These are phyloP conservation scores for Eidolon helvum DNA, from an alignment of 2,113 vertebrate species.

Conservation along the genomic window DNA sequence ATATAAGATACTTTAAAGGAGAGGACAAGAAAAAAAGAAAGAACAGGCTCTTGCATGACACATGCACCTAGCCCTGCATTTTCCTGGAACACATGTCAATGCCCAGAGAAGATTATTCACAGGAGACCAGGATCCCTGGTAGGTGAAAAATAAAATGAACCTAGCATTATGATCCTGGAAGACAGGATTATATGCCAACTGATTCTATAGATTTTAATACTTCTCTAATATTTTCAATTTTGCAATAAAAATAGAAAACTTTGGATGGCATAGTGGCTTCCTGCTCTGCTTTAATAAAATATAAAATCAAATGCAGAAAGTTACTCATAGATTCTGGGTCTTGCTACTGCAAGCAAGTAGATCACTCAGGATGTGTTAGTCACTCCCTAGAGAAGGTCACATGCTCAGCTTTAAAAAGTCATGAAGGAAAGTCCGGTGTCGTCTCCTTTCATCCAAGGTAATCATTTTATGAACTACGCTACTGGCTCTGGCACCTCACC, in stretches of 20 bases:
- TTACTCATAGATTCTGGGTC: constrained; percentile 75
- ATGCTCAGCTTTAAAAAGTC: constrained; percentile 41
- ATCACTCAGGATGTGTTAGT: not conserved
- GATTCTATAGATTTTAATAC: not conserved
- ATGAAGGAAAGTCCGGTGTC: not conserved
- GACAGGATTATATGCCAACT: not conserved
- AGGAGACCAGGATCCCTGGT: not conserved
- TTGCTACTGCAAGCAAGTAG: constrained; percentile 67
- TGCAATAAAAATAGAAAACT: not conserved
- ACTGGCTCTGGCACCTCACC: not conserved
- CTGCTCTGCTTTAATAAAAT: constrained; percentile 25
- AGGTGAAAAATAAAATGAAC: not conserved
- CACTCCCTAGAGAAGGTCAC: constrained; percentile 61
- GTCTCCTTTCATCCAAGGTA: constrained; percentile 33
- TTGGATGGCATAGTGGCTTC: not conserved
- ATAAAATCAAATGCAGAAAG: constrained; percentile 72
- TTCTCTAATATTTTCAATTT: not conserved
- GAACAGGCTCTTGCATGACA: not conserved
- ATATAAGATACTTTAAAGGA: not conserved
- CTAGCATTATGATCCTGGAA: not conserved
- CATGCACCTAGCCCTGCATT: accelerated
- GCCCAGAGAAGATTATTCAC: not conserved
- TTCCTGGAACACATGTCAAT: not conserved
- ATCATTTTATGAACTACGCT: constrained; percentile 75
- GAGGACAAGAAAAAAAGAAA: not conserved